These are phyloP conservation scores for Ceryle rudis DNA, from an alignment of 2,797 vertebrate species.

Conservation along the genomic window DNA sequence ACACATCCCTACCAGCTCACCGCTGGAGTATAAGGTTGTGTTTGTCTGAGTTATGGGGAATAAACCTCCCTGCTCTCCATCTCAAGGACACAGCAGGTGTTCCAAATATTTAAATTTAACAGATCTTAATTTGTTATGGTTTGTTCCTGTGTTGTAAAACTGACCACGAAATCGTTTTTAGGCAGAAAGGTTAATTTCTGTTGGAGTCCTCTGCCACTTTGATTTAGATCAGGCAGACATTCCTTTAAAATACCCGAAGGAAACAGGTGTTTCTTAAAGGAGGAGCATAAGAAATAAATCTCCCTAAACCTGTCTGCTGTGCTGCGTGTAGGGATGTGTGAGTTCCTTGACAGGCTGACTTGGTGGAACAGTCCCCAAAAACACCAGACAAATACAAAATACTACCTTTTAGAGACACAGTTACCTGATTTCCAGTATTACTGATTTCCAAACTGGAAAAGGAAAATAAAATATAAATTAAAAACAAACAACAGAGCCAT, in stretches of 20 bases:
- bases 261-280: neutral
- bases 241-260: neutral
- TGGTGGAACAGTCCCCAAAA: neutral
- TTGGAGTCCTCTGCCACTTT: neutral
- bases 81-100: neutral
- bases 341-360: neutral
- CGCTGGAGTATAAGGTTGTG: neutral
- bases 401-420: neutral
- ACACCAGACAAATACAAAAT: neutral
- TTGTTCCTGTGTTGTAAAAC: neutral
- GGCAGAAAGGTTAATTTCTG: neutral
- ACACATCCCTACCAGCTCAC: fast-evolving
- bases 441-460: constrained; percentile 79
- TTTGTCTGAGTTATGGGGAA: neutral
- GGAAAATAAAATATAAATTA: constrained; percentile 32
- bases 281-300: neutral
- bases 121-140: neutral
- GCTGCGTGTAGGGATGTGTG: neutral
- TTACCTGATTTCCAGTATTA: constrained; percentile 67
- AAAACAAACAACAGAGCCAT: neutral
- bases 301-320: neutral
- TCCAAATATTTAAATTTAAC: neutral
- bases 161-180: neutral
- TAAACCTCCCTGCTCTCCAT: neutral
- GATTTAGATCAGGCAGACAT: neutral